These are phyloP conservation scores for Arothron firmamentum DNA, from an alignment of 2,113 vertebrate genomes.

Conservation along the genomic window DNA sequence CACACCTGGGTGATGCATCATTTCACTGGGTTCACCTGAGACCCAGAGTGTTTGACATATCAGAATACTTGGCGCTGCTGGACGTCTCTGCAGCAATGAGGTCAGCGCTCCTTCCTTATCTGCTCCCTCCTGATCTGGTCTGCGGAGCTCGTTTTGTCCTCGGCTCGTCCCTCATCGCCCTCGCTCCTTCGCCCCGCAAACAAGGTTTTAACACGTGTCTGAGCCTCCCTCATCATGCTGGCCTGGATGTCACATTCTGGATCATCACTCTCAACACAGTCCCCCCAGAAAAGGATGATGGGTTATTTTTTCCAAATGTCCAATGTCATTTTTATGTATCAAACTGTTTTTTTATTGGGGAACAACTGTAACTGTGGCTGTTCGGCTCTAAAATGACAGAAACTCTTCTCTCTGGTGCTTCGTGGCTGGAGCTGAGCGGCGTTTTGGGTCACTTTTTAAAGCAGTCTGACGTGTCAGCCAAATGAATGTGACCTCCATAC, in stretches of 20 bases:
- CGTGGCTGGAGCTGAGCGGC: background rate
- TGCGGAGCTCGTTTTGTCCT: constrained; percentile 15
- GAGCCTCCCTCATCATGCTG: background rate
- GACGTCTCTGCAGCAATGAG: constrained; percentile 31
- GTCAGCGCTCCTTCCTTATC: constrained; percentile 34
- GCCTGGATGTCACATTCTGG: background rate
- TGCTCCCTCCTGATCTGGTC: constrained; percentile 24
- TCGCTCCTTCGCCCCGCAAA: constrained; percentile 1
- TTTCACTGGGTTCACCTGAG: background rate
- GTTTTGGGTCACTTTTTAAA: background rate
- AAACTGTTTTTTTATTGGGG: no score
- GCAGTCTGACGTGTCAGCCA: background rate
- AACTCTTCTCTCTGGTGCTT: background rate
- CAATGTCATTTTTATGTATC: no score
- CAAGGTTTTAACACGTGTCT: background rate
- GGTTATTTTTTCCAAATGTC: no score
- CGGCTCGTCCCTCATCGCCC: constrained; percentile 32
- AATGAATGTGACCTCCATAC: constrained; percentile 42
- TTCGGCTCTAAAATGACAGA: no score
- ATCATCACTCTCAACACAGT: no score
- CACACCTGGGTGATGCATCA: background rate
- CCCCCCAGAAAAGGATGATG: no score
- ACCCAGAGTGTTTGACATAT: constrained; percentile 5
- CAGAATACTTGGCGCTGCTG: constrained; percentile 23
- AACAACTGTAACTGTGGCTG: no score